phyloP scores from a whole-genome alignment of 2,113 vertebrate species.

The Edolisoma coerulescens region DNA sequence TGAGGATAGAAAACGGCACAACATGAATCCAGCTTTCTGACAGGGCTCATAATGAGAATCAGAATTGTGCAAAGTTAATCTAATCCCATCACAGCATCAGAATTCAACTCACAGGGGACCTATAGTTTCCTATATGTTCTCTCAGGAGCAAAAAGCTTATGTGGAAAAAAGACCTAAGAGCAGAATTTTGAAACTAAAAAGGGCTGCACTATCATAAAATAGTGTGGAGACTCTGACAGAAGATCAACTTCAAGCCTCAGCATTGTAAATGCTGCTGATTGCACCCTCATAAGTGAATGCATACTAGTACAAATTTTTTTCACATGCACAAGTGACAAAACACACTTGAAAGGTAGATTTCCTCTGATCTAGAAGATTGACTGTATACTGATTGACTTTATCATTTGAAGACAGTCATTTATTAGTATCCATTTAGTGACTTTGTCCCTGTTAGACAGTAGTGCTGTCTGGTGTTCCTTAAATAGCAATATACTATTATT shows the following conservation, averaged over 20 bases:
- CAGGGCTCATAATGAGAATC: slow-evolving; percentile 1
- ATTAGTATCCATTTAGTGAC: background rate
- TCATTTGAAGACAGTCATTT: background rate
- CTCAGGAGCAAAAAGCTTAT: background rate
- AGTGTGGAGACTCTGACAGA: background rate
- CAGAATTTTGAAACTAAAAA: background rate
- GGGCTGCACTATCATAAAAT: background rate
- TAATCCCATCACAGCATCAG: background rate
- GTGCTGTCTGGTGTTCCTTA: background rate
- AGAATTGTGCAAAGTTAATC: background rate
- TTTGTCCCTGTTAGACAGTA: background rate
- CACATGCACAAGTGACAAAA: background rate
- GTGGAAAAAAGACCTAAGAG: background rate
- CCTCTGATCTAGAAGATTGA: background rate
- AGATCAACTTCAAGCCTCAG: background rate
- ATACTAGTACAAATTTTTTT: background rate
- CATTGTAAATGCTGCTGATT: background rate
- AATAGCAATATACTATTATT: background rate
- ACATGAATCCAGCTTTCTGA: slow-evolving; percentile 34
- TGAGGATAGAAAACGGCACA: slow-evolving; percentile 25
- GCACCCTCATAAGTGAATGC: background rate
- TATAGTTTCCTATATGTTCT: background rate
- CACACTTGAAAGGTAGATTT: background rate
- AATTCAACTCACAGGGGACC: background rate
- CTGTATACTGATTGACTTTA: background rate